A percentile compares a stretch with the other conserved stretches of the same genome.
phyloP scores from a whole-genome alignment of 2,113 vertebrate species.

The Hippopotamus amphibius region DNA sequence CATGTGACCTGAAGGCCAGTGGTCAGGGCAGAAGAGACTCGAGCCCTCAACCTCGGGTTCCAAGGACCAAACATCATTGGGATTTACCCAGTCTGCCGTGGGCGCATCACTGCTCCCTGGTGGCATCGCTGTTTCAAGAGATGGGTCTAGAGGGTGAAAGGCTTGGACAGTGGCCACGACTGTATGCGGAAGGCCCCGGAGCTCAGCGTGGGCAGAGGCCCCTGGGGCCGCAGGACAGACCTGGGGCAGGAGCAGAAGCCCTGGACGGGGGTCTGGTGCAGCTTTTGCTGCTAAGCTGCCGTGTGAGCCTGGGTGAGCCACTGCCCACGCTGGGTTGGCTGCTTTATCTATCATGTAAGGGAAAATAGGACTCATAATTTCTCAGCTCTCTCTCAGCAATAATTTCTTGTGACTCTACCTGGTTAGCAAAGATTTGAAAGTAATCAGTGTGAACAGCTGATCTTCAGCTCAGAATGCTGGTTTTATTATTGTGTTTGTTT shows the following conservation, averaged over 20 bases:
- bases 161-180: background rate
- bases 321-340: background rate
- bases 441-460: background rate
- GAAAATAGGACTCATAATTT: background rate
- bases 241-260: background rate
- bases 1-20: background rate
- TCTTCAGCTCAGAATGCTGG: background rate
- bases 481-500: background rate
- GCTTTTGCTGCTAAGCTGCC: background rate
- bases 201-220: background rate
- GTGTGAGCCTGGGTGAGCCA: background rate
- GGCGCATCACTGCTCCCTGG: background rate
- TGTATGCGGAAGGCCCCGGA: background rate
- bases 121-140: background rate
- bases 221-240: background rate
- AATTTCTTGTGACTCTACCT: background rate
- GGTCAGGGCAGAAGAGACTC: background rate
- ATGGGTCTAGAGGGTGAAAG: background rate
- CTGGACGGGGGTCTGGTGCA: background rate
- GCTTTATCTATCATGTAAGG: background rate
- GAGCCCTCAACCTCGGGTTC: background rate
- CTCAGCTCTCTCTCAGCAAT: background rate
- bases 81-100: background rate
- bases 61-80: background rate
- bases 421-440: background rate